These are phyloP conservation scores for Urocynchramus pylzowi DNA, from an alignment of 2,113 vertebrate genomes.

Conservation along the genomic window DNA sequence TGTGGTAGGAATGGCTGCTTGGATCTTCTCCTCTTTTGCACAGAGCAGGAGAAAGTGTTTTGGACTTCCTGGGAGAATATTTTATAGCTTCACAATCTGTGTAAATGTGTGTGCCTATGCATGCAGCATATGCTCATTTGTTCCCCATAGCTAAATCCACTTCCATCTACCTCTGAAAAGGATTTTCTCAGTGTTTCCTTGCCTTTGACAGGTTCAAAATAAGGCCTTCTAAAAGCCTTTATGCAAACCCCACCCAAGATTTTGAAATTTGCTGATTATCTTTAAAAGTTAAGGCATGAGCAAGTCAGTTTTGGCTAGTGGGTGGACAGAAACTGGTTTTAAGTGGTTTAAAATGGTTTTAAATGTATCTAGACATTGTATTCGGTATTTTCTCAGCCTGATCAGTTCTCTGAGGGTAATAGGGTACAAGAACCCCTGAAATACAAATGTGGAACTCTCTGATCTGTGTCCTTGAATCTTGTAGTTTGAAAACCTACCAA, in stretches of 20 bases:
- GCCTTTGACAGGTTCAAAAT: neutral
- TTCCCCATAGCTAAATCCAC: neutral
- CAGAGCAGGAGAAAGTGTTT: neutral
- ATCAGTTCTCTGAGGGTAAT: neutral
- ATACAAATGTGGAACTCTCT: neutral
- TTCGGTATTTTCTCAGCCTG: neutral
- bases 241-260: neutral
- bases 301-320: neutral
- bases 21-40: neutral
- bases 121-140: neutral
- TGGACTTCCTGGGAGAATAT: neutral
- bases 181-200: neutral
- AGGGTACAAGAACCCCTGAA: neutral
- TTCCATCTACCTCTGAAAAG: neutral
- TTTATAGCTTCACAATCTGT: neutral
- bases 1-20: neutral
- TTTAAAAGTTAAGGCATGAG: neutral
- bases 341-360: neutral
- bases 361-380: neutral
- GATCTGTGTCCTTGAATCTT: neutral
- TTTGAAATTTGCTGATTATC: neutral
- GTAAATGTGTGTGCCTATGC: neutral
- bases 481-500: neutral
- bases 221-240: neutral
- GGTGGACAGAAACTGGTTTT: neutral